A percentile compares a stretch with the other conserved stretches of the same genome.
These are phyloP conservation scores for Menidia menidia DNA, from an alignment of 2,797 vertebrate species.

Conservation along the genomic window DNA sequence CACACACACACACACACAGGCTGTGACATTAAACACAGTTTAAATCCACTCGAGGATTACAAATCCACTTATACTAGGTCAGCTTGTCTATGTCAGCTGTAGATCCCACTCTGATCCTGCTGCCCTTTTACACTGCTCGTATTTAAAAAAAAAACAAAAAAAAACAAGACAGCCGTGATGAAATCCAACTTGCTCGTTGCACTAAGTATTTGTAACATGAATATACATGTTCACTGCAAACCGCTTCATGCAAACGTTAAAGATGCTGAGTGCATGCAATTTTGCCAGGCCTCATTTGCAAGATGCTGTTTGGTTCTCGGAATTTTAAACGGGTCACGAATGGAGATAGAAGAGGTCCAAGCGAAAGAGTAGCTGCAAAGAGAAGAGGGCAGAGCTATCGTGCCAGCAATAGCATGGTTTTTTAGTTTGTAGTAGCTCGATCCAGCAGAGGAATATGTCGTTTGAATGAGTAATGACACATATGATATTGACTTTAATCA, in stretches of 20 bases:
- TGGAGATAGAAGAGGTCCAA: constrained; percentile 9
- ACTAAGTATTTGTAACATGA: constrained; percentile 9
- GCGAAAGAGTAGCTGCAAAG: constrained; percentile 24
- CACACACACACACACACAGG: constrained; percentile 44
- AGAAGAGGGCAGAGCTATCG: constrained; percentile 30
- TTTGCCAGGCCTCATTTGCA: constrained; percentile 20
- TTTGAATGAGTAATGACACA: constrained; percentile 78
- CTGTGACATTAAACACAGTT: constrained; percentile 74
- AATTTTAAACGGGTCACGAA: constrained; percentile 10
- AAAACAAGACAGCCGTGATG: constrained; percentile 32
- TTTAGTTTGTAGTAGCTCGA: constrained; percentile 33
- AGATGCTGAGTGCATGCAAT: constrained; percentile 29
- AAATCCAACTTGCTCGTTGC: constrained; percentile 36
- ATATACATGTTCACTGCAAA: constrained; percentile 8
- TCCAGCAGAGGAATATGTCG: constrained; percentile 51
- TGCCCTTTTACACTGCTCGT: constrained; percentile 48
- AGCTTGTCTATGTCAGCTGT: constrained; percentile 72
- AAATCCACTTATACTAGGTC: constrained; percentile 81
- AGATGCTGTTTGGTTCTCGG: constrained; percentile 7
- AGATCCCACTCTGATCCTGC: constrained; percentile 64
- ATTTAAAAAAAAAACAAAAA: constrained; percentile 51
- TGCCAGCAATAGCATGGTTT: constrained; percentile 34
- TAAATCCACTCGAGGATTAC: constrained; percentile 79
- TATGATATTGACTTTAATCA: constrained; percentile 83
- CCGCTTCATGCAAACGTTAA: constrained; percentile 9